phyloP scores from a whole-genome alignment of 2,888 invertebrate species.

The Ophion obscuratus region DNA sequence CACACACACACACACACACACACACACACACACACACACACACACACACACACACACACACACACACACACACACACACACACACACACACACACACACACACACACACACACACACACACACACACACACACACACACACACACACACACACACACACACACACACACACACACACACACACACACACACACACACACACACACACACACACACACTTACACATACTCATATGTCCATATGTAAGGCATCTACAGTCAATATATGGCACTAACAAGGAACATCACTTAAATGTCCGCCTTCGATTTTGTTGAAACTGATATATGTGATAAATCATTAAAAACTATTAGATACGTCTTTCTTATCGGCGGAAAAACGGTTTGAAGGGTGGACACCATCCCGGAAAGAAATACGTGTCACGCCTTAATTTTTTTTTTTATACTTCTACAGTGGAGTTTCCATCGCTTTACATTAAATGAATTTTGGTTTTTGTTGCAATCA shows the following conservation, averaged over 20 bases:
- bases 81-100: not conserved
- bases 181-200: too few species aligned
- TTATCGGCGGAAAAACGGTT: too few species aligned
- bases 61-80: not conserved
- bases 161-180: not conserved
- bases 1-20: not conserved
- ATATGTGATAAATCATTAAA: too few species aligned
- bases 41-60: not conserved
- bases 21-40: not conserved
- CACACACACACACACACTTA: not conserved
- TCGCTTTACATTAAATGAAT: too few species aligned
- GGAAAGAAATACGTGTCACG: too few species aligned
- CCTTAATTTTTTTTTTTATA: too few species aligned
- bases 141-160: not conserved
- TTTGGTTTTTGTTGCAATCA: too few species aligned
- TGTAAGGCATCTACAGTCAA: not conserved
- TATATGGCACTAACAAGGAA: not conserved
- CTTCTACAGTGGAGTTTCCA: too few species aligned
- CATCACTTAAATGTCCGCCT: too few species aligned
- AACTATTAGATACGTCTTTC: too few species aligned
- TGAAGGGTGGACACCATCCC: too few species aligned
- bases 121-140: not conserved
- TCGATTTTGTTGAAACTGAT: too few species aligned
- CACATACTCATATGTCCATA: not conserved
- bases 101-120: not conserved